Conservation (phyloP, 30 jellyfish, hydroid and myxozoan genomes). For the Morbakka virulenta region DNA sequence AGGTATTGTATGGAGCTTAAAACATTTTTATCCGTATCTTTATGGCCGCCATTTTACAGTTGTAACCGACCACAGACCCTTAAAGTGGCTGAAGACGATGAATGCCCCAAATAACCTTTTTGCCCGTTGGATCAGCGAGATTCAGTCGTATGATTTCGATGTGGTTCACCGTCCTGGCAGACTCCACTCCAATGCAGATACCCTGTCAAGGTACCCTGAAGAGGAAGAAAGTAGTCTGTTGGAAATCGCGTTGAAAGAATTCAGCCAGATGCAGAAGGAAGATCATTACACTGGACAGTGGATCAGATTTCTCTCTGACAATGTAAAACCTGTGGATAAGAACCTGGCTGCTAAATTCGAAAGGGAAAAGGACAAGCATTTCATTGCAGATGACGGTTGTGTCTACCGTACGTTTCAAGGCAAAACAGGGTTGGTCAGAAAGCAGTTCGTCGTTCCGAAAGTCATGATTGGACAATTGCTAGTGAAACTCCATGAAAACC, state of each 20-base stretch:
- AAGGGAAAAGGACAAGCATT: neutral
- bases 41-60: slow-evolving; percentile 46
- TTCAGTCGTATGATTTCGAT: slow-evolving; percentile 43
- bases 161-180: slow-evolving; percentile 55
- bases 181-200: slow-evolving; percentile 43
- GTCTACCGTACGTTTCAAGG: neutral
- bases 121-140: slow-evolving; percentile 58
- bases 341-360: neutral
- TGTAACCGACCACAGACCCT: slow-evolving; percentile 54
- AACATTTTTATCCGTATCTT: slow-evolving; percentile 51
- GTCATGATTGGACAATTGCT: neutral
- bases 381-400: neutral
- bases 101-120: slow-evolving; percentile 47
- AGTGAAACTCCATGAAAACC: neutral
- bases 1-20: slow-evolving; percentile 42
- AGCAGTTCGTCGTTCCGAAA: neutral
- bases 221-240: slow-evolving; percentile 26
- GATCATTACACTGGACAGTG: neutral
- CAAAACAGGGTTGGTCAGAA: neutral
- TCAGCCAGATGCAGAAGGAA: neutral
- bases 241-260: neutral
- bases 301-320: neutral
- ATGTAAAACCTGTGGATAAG: neutral
- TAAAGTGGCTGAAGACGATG: slow-evolving; percentile 49
- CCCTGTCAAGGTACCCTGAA: slow-evolving; percentile 43